Evolutionary conservation across 2,113 vertebrate species (phyloP).

Genomic region (Gymnobelideus leadbeateri): DNA sequence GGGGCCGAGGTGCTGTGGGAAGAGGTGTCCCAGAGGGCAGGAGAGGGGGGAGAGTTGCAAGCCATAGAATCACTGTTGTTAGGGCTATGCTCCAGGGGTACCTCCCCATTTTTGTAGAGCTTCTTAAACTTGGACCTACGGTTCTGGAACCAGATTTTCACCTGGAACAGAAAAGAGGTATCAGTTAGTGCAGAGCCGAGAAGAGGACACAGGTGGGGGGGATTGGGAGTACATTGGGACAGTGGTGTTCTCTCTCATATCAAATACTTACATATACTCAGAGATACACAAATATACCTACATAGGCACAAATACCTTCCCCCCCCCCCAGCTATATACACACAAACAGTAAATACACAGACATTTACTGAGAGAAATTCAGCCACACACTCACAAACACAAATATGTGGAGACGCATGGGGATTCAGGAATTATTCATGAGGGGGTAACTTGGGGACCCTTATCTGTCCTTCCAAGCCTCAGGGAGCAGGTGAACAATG

Average conservation of each 20-base stretch:
- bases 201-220: neutral
- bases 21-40: slow-evolving; percentile 94
- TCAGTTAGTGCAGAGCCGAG: slow-evolving; percentile 23
- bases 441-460: slow-evolving; percentile 56
- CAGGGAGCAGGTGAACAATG: slow-evolving; percentile 62
- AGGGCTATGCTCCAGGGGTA: slow-evolving; percentile 96
- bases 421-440: neutral
- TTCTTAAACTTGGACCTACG: slow-evolving; percentile 99
- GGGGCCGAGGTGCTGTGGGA: slow-evolving; percentile 88
- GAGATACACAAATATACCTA: slow-evolving; percentile 43
- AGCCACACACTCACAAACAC: neutral
- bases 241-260: slow-evolving; percentile 6
- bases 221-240: neutral
- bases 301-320: neutral
- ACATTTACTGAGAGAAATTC: slow-evolving; percentile 1
- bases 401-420: neutral
- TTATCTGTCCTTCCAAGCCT: neutral
- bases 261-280: neutral
- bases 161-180: slow-evolving; percentile 81
- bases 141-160: slow-evolving; percentile 99
- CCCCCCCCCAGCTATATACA: slow-evolving; percentile 7
- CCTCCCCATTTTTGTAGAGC: slow-evolving; percentile 98
- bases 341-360: neutral
- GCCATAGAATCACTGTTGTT: slow-evolving; percentile 99
- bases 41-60: slow-evolving; percentile 96